These are phyloP conservation scores for Hiodon alosoides DNA, from an alignment of 2,113 vertebrate species.

Conservation along the genomic window DNA sequence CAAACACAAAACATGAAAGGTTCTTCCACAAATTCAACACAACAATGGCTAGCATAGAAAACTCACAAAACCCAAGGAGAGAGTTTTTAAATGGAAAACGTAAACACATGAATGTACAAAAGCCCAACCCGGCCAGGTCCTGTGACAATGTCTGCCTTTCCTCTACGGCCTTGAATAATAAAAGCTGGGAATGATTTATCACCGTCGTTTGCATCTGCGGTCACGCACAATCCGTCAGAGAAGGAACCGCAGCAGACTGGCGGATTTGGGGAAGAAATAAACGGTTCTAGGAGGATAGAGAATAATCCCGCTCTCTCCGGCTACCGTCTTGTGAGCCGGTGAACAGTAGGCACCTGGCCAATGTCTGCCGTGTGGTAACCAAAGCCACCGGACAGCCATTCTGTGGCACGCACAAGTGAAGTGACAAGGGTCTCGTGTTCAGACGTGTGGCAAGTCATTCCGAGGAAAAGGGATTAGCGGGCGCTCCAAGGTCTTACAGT, in stretches of 20 bases:
- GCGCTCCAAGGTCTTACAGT: too few relatives aligned
- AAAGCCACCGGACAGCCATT: slow-evolving; percentile 46
- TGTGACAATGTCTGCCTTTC: too few relatives aligned
- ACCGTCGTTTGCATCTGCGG: slow-evolving; percentile 19
- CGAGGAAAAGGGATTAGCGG: background rate
- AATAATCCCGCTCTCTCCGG: slow-evolving; percentile 33
- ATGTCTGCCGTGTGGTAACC: slow-evolving; percentile 26
- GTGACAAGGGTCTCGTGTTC: slow-evolving; percentile 20
- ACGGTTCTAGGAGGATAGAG: slow-evolving; percentile 26
- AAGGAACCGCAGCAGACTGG: background rate
- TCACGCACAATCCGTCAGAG: background rate
- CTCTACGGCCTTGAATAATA: too few relatives aligned
- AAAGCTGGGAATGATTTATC: too few relatives aligned
- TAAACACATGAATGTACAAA: too few relatives aligned
- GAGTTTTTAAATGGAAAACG: background rate
- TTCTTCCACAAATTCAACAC: background rate
- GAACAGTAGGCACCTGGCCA: slow-evolving; percentile 33
- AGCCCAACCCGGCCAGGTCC: too few relatives aligned
- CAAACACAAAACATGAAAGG: background rate
- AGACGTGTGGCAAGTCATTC: slow-evolving; percentile 27
- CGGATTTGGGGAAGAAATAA: slow-evolving; percentile 9
- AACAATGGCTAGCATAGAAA: background rate
- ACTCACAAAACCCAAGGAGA: background rate
- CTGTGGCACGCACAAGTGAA: slow-evolving; percentile 39
- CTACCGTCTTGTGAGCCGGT: slow-evolving; percentile 37